phyloP scores from a whole-genome alignment of 2,888 invertebrate genomes.

The Exephanes ischioxanthus region DNA sequence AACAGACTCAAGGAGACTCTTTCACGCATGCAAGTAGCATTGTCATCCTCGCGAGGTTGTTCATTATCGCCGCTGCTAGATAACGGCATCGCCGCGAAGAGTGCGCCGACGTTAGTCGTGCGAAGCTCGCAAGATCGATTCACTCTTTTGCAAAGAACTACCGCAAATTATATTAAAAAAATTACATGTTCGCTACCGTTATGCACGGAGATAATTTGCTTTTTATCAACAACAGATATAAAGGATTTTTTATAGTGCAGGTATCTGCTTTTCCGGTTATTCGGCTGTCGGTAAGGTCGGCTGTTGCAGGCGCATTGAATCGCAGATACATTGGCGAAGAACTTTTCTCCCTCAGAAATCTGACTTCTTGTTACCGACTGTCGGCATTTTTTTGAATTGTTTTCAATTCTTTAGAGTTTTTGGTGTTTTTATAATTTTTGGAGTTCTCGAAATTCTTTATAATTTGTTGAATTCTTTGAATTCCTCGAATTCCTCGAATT shows the following conservation, averaged over 20 bases:
- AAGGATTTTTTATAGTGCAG: neutral
- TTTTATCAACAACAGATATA: neutral
- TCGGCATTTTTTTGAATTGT: neutral
- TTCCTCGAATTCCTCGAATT: no score
- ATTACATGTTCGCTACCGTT: no score
- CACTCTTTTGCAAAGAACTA: no score
- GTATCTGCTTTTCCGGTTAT: neutral
- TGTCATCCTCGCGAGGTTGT: neutral
- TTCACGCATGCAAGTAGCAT: constrained; percentile 18
- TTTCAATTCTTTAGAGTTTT: neutral
- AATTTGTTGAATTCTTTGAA: no score
- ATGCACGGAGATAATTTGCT: neutral
- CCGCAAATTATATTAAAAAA: no score
- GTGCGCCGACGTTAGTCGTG: no score
- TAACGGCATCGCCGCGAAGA: neutral
- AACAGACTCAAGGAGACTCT: constrained; percentile 24
- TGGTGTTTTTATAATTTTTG: no score
- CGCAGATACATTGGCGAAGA: neutral
- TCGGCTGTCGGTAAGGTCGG: constrained; percentile 17
- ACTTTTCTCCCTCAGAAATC: no score
- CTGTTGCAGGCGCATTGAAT: neutral
- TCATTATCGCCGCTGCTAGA: neutral
- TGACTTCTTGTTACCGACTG: no score
- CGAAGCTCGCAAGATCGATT: no score
- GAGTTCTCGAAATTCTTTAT: no score